Base-by-base conservation (phyloP, 2,113 vertebrate genomes). In the Aldabrachelys gigantea region DNA sequence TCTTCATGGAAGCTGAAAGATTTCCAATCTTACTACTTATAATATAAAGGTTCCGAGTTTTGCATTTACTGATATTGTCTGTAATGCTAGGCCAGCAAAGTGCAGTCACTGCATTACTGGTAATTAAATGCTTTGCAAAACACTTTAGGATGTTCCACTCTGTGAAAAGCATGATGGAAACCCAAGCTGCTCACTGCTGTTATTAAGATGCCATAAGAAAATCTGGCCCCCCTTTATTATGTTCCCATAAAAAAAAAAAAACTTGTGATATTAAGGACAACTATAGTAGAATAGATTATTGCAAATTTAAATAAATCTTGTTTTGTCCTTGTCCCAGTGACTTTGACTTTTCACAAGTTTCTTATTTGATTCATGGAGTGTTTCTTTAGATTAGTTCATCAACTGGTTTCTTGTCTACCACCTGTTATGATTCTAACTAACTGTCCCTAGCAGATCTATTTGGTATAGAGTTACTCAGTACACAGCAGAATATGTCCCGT, bases 121-220 rank as follows among this genome's bases (percentile, higher is more conserved):
- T 75, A 85, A 92, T 89, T 85, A 89, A 92, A 81, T 17, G 35
- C 76, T 81, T 81, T 17, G 8, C 52, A n/a, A 44, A 85, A 35
- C 27, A 9, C 76, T 57, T 52, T 52, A 27, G 72, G 59, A 53
- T 44, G 76, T 44, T 89, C 59, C 57, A 44, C 81, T 72, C 69
- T 8, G 19, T 9, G 44, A n/a, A 80, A 89, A 75, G 82, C 91
- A 1, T 80, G n/a, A 44, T 5, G 59, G 91, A 89, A 92, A 89
- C 7, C 59, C 76, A 59, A 85, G 44, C 76, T 49, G 14, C 75
- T 85, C 1, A 0, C 56, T 69, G 38, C 49, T 8, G 56, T 5
- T 76, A 76, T 76, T 76, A 5, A 22, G 75, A 53, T 47, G 50
- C 35, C 10, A 89, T 81, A n/a, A 2, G 57, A 27, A 80, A 89